These are phyloP conservation scores for Leptothorax acervorum DNA, from an alignment of 2,888 invertebrate genomes.

Conservation along the genomic window DNA sequence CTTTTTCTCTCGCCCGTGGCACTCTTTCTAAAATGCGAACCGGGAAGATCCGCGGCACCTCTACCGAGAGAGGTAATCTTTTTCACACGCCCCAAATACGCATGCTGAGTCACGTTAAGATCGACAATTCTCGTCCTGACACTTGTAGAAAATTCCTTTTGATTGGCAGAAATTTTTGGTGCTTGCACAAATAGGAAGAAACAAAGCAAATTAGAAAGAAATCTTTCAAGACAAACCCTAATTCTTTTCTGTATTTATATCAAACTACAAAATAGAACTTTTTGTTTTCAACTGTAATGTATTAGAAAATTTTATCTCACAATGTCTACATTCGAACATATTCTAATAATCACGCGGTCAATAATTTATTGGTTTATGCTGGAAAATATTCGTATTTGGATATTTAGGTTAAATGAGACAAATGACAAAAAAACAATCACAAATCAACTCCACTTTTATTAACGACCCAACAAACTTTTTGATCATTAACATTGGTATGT, in stretches of 20 bases:
- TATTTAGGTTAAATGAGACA: slow-evolving; percentile 18
- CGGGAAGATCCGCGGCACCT: not conserved
- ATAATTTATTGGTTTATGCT: slow-evolving; percentile 11
- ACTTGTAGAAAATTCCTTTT: not conserved
- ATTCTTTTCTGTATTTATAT: not conserved
- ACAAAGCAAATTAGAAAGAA: not conserved
- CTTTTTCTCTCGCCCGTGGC: slow-evolving; percentile 32
- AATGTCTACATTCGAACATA: not conserved
- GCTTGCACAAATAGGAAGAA: slow-evolving; percentile 45
- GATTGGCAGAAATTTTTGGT: not conserved
- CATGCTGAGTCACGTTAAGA: slow-evolving; percentile 15
- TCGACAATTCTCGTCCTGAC: not conserved
- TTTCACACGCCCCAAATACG: not conserved
- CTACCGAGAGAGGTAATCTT: slow-evolving; percentile 26
- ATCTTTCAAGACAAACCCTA: not conserved
- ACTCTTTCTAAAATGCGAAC: slow-evolving; percentile 26
- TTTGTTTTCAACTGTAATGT: not conserved
- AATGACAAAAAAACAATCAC: not conserved
- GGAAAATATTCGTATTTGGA: not conserved
- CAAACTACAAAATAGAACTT: not conserved
- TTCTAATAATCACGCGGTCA: not conserved
- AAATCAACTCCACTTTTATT: not conserved
- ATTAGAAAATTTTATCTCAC: not conserved
- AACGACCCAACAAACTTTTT: not conserved
- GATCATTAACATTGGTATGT: not conserved